Evolutionary conservation across 2,888 invertebrate species (phyloP), one percentile per base, ranked within the genome.

Genomic region (Xanthia icteritia): DNA sequence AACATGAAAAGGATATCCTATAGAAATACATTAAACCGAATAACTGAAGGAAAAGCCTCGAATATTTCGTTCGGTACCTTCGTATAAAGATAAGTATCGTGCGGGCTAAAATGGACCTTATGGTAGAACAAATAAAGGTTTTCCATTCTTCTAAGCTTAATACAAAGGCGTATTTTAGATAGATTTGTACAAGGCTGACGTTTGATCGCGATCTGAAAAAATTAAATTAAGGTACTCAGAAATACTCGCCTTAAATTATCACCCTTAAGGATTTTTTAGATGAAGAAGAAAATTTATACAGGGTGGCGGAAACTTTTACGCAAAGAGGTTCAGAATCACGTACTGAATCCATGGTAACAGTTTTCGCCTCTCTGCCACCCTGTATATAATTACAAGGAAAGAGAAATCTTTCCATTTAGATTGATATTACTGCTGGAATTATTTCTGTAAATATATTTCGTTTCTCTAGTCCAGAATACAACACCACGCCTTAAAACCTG

Each of bases 131-230:
- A 65, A 77, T 65, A 77, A 60, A 83, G 39, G 36, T 42, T 60
- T 68, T 31, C 42, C 23, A 20, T 51, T 45, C 42, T 27, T 8
- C 27, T 45, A 58, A 78, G 61, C 66, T 66, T 66, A 74, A 67
- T 68, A 81, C 73, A 82, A 81, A 74, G 60, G 51, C 11, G 27
- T 73, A 82, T 82, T 83, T 83, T 67, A 78, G 82, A 83, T 85
- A 77, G 61, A 74, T 77, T 73, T 82, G 71, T 85, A 76, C 63
- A 69, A 82, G 60, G 64, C 73, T 76, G 85, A 77, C 77, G 67
- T 85, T 79, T 79, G 74, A 83, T 82, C 78, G 61, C 74, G 85
- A 86, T 79, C 70, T 73, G 78, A 72, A 79, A 73, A 72, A 79
- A 73, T 73, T 80, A 76, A 81, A 63, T 54, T 42, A 64, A 67